These are phyloP conservation scores for Halcyon malimbica DNA, from an alignment of 2,113 vertebrate species.

Conservation along the genomic window DNA sequence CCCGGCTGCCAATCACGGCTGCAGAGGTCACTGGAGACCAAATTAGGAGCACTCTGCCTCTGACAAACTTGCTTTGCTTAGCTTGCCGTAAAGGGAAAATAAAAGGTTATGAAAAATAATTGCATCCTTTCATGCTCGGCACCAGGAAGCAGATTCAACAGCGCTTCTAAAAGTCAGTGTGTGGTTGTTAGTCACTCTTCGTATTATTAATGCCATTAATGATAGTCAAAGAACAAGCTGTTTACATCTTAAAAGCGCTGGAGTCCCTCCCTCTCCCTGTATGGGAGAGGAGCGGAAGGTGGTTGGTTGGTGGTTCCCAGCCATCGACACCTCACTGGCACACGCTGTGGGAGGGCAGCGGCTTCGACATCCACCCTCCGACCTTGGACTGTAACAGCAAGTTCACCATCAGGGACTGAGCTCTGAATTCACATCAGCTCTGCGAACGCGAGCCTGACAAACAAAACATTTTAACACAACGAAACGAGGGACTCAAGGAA, in stretches of 20 bases:
- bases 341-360: fast-evolving
- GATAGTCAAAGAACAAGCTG: not conserved
- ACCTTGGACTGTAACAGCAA: not conserved
- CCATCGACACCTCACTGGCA: fast-evolving
- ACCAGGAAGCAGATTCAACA: not conserved
- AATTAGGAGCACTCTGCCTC: conserved; percentile 56
- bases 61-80: conserved; percentile 64
- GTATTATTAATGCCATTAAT: not conserved
- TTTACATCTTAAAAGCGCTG: not conserved
- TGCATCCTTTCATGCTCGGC: not conserved
- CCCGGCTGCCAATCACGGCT: conserved; percentile 67
- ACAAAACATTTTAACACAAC: not conserved
- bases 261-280: not conserved
- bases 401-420: not conserved
- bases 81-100: conserved; percentile 57
- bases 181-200: not conserved
- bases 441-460: not conserved
- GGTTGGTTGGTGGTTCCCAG: not conserved
- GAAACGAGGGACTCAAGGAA: not conserved
- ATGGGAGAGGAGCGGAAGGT: not conserved
- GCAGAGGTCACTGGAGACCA: conserved; percentile 69
- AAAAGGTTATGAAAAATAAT: conserved; percentile 58
- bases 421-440: not conserved
- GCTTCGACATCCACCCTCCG: not conserved
- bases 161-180: not conserved